Base-by-base conservation (phyloP, 2,113 vertebrate genomes). In the Prionailurus bengalensis region DNA sequence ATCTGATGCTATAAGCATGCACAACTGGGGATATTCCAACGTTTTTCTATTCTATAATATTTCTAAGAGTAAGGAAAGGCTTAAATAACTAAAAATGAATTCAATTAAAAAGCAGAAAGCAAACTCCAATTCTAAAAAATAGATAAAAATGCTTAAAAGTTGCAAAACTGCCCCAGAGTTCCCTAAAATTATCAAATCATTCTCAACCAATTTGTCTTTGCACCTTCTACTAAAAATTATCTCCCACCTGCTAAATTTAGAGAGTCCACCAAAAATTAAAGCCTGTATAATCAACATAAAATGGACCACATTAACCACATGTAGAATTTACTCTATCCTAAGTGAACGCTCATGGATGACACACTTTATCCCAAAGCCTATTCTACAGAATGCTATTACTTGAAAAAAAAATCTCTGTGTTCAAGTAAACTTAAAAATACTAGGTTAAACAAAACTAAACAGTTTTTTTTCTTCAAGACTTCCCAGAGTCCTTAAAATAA, bases 151-250 rank as follows among this genome's bases (percentile, higher is more conserved):
- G 13, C 29, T 95, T 96, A 27, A 68, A 82, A 79, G 48, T 29
- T 92, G 7, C 39, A 55, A 80, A 97, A 90, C 4, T 70, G 66
- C 53, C 33, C 89, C 45, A 86, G 0, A 92, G 15, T 80, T 8
- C 16, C 81, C 61, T 95, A 91, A 93, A 95, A 95, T 89, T 88
- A 93, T 65, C 27, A 91, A 87, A 86, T 95, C 17, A 94, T 92
- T 94, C 92, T 84, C 74, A 97, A 79, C 0, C 15, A 83, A 94
- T 68, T 48, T 92, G 25, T 48, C 71, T 96, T 92, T 97, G 53
- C 27, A 29, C 1, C 31, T 92, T 95, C 73, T 92, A 89, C 29
- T 94, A 96, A 93, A 93, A 97, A 89, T 45, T 25, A 95, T 51
- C n/a, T 92, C 16, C 55, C 23, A 61, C 21, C 21, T 89, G 94